Percentiles rank a stretch among this genome's conserved stretches.
Conservation (phyloP, 2,888 invertebrate species). For the Diogma glabrata region DNA sequence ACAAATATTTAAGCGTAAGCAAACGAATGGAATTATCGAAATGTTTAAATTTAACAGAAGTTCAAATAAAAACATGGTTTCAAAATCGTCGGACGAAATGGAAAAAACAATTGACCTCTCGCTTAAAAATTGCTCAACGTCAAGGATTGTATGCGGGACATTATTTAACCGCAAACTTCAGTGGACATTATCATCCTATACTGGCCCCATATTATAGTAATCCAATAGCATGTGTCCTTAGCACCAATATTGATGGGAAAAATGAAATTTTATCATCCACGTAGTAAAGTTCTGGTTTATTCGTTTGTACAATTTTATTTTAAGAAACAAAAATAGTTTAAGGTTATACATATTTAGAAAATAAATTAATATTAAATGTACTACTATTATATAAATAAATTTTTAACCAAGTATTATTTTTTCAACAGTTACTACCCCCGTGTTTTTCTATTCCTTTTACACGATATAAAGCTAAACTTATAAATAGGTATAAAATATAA, state of each 20-base stretch:
- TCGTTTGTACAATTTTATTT: too few species aligned
- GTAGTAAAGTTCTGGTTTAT: too few species aligned
- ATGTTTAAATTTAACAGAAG: conserved; percentile 77
- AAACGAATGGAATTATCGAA: conserved; percentile 91
- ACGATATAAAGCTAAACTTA: too few species aligned
- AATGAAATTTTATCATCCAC: neutral
- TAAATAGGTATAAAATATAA: too few species aligned
- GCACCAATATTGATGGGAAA: neutral
- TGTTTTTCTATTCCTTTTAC: too few species aligned
- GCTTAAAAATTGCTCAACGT: conserved; percentile 78
- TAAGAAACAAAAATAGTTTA: too few species aligned
- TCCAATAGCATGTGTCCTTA: conserved; percentile 16
- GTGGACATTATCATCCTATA: conserved; percentile 16
- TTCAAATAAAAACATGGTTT: conserved; percentile 96
- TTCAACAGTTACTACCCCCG: too few species aligned
- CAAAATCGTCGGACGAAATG: conserved; percentile 92
- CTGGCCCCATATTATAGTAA: conserved; percentile 20
- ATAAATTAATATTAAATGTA: too few species aligned
- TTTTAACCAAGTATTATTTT: too few species aligned
- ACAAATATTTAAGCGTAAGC: conserved; percentile 92
- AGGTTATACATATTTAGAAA: too few species aligned
- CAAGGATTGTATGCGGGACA: conserved; percentile 66
- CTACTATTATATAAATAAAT: too few species aligned
- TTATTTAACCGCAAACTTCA: conserved; percentile 45
- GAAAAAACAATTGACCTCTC: conserved; percentile 90